A percentile compares a stretch with the other conserved stretches of the same genome.
Evolutionary conservation across 2,888 invertebrate species (phyloP).

Genomic region (Holacanthella duospinosa): DNA sequence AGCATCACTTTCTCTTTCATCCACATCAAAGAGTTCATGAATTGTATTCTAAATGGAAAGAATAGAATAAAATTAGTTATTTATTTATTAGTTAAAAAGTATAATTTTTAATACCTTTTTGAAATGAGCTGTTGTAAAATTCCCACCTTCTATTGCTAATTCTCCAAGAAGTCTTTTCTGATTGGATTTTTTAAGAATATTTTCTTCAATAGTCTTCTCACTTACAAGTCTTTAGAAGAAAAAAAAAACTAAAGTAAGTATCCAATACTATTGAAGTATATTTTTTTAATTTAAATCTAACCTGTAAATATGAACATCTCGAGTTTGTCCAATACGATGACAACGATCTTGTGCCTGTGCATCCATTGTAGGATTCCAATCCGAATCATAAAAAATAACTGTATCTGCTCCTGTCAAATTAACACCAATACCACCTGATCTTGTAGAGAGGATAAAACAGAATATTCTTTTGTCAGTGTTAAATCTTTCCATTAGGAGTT

Average conservation of each 20-base stretch:
- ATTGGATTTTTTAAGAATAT: constrained; percentile 96
- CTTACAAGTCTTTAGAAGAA: constrained; percentile 64
- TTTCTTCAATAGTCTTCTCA: constrained; percentile 96
- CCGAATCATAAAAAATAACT: constrained; percentile 98
- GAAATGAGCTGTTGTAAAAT: constrained; percentile 95
- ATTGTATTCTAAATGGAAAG: constrained; percentile 61
- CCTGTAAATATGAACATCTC: constrained; percentile 92
- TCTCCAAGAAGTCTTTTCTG: constrained; percentile 92
- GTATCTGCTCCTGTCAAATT: constrained; percentile 98
- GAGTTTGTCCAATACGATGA: constrained; percentile 97
- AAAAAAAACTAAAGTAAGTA: constrained; percentile 18
- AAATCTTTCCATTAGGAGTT: constrained; percentile 92
- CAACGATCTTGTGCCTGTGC: constrained; percentile 93
- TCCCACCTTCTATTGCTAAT: constrained; percentile 95
- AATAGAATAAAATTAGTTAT: constrained; percentile 5
- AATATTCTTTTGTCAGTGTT: constrained; percentile 91
- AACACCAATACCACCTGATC: constrained; percentile 94
- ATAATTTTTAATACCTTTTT: too few species aligned
- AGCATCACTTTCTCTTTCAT: constrained; percentile 53
- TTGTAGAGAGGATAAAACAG: constrained; percentile 92
- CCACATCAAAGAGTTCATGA: constrained; percentile 78
- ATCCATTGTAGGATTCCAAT: constrained; percentile 99
- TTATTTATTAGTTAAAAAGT: not conserved
- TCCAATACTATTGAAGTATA: not conserved
- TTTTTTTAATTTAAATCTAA: constrained; percentile 42